These are phyloP conservation scores for Centropristis striata DNA, from an alignment of 2,113 vertebrate species.

Conservation along the genomic window DNA sequence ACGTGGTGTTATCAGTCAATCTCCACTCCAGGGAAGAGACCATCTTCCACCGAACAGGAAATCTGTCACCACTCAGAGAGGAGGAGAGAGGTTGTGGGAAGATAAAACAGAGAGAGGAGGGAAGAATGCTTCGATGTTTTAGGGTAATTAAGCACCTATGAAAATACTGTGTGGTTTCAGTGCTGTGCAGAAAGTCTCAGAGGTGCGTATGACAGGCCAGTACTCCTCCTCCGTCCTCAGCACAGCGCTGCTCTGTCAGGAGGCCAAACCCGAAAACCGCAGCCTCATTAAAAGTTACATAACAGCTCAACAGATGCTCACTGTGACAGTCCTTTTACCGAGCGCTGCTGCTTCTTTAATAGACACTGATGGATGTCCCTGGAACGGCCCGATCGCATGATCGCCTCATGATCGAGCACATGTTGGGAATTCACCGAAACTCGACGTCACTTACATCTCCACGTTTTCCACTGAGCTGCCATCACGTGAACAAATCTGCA, in stretches of 20 bases:
- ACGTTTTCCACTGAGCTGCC: neutral
- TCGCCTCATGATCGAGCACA: conserved; percentile 29
- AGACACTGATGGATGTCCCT: conserved; percentile 54
- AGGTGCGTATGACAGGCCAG: conserved; percentile 44
- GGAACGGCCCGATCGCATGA: conserved; percentile 23
- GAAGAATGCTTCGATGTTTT: neutral
- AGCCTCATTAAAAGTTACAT: conserved; percentile 71
- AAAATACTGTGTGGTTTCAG: neutral
- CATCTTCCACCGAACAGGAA: conserved; percentile 15
- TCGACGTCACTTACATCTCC: neutral
- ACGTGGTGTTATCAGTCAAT: conserved; percentile 28
- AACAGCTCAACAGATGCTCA: conserved; percentile 69
- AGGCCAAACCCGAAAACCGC: conserved; percentile 59
- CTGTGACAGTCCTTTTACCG: conserved; percentile 52
- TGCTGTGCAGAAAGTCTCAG: conserved; percentile 7
- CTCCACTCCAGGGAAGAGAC: neutral
- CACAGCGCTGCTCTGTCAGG: conserved; percentile 62
- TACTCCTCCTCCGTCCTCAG: conserved; percentile 36
- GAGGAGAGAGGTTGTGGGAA: neutral
- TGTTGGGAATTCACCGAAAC: conserved; percentile 47
- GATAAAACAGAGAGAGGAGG: conserved; percentile 8
- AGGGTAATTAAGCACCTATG: neutral
- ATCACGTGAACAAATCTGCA: conserved; percentile 6
- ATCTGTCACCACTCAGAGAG: conserved; percentile 29
- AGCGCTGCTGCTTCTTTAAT: conserved; percentile 36